phyloP scores from a whole-genome alignment of 2,888 invertebrate species.

The Drosophila demipolita region DNA sequence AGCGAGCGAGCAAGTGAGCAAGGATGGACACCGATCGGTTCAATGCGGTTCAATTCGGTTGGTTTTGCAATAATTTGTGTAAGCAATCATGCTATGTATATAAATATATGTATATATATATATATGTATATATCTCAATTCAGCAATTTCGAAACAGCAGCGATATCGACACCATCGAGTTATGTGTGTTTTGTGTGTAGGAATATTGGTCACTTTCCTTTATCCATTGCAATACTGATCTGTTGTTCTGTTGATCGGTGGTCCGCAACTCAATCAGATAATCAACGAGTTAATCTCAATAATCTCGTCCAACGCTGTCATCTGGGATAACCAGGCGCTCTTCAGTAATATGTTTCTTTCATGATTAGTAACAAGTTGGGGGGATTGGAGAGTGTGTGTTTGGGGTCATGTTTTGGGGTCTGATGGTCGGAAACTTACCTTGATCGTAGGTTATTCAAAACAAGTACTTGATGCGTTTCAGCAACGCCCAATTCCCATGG shows the following conservation, averaged over 20 bases:
- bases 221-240: constrained; percentile 19
- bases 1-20: constrained; percentile 72
- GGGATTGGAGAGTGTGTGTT: constrained; percentile 34
- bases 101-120: constrained; percentile 11
- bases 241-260: constrained; percentile 26
- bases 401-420: constrained; percentile 52
- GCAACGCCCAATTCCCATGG: constrained; percentile 99
- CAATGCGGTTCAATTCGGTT: constrained; percentile 28
- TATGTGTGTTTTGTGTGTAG: constrained; percentile 21
- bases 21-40: constrained; percentile 60
- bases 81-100: constrained; percentile 48
- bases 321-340: constrained; percentile 85
- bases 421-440: constrained; percentile 83
- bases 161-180: constrained; percentile 23
- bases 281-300: constrained; percentile 44
- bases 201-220: constrained; percentile 30
- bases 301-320: constrained; percentile 78
- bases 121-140: constrained; percentile 13
- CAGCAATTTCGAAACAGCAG: constrained; percentile 30
- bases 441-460: constrained; percentile 95
- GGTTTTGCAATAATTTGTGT: constrained; percentile 35
- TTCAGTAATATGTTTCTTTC: constrained; percentile 82
- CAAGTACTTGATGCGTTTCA: constrained; percentile 98
- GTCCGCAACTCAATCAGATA: constrained; percentile 40
- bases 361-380: constrained; percentile 81